These are phyloP conservation scores for Sebastes oblongus DNA, from an alignment of 2,797 vertebrate species.

Conservation along the genomic window DNA sequence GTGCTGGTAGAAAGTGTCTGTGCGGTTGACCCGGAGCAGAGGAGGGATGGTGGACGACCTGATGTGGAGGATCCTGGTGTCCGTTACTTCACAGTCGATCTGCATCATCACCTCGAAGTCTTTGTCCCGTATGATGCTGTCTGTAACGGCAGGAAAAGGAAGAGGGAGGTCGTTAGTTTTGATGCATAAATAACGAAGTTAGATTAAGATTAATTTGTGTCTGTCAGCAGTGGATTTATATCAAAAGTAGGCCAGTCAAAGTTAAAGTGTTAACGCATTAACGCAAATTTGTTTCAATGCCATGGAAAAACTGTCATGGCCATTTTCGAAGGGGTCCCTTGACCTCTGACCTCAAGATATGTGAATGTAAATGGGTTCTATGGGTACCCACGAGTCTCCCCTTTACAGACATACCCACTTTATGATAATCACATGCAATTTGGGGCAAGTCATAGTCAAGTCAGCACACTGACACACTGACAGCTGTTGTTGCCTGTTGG, in stretches of 20 bases:
- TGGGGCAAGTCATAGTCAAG: too few species aligned
- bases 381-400: too few species aligned
- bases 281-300: too few species aligned
- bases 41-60: constrained; percentile 92
- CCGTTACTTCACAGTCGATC: constrained; percentile 96
- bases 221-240: background rate
- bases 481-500: too few species aligned
- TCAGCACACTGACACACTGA: too few species aligned
- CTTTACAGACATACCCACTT: too few species aligned
- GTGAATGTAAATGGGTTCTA: too few species aligned
- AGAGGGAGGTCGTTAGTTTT: background rate
- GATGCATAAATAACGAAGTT: background rate
- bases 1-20: constrained; percentile 82
- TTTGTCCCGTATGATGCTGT: constrained; percentile 91
- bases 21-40: constrained; percentile 88
- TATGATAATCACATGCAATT: too few species aligned
- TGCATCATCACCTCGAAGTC: constrained; percentile 98
- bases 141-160: constrained; percentile 74
- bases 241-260: background rate
- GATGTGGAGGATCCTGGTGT: constrained; percentile 95
- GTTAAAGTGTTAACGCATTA: too few species aligned
- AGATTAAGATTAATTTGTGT: background rate
- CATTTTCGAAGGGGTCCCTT: too few species aligned
- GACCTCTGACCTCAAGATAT: too few species aligned
- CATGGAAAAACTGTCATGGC: too few species aligned